Base-by-base conservation (phyloP, 2,113 vertebrate genomes). In the Boleophthalmus pectinirostris region DNA sequence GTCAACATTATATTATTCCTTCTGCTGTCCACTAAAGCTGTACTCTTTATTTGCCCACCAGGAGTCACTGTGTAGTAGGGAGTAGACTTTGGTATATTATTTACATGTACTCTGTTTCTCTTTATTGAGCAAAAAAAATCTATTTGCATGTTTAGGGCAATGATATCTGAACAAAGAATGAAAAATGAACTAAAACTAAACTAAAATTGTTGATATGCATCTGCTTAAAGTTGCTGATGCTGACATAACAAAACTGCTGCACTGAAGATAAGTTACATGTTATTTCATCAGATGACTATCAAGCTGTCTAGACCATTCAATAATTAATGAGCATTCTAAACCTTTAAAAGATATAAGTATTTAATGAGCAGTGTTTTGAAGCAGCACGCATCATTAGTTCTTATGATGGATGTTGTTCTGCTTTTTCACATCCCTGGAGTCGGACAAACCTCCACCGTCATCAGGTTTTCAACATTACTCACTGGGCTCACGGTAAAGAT, bases 301-400 rank as follows among this genome's bases (percentile, higher is more conserved):
- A 86, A 78, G 71, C 78, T 76, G 90, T 92, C 89, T 91, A 92
- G 87, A 92, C 89, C 43, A 61, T 38, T 90, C 14, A 89, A 90
- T 91, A 89, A 87, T 90, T 78, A 81, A 89, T 90, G 85, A 82
- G 77, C 53, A 82, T 87, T 84, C 73, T 83, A 82, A 85, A 82
- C 83, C 82, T 74, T 84, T 87, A 84, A 86, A 89, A 78, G 76
- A 68, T 72, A 67, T 85, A 68, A 88, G 78, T 86, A 78, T 90
- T 91, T 90, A 84, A 90, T 86, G 86, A 88, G 84, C 81, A 71
- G 74, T 73, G 51, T 74, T 49, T 15, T 43, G 21, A 76, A 67
- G 57, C 29, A 63, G 46, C 70, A 54, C 60, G 64, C 68, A 82
- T 74, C 18, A 20, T 77, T 73, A 66, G 47, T 47, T 65, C 33